Evolutionary conservation across 2,797 vertebrate species (phyloP), one percentile per base, ranked within the genome.

Genomic region (Myotis vivesi): DNA sequence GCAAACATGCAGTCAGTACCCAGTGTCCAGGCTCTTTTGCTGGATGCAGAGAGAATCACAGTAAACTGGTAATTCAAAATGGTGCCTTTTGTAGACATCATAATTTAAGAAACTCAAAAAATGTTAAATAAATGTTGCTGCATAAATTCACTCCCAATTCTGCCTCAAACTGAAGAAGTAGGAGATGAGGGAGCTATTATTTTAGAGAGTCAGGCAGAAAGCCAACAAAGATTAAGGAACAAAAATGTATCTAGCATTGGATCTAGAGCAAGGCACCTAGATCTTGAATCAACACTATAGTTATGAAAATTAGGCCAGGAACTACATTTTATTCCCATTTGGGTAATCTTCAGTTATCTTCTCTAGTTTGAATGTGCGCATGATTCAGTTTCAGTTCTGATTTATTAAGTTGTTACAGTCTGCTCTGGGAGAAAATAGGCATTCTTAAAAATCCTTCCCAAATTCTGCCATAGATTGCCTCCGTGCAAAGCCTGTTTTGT

Each of bases 361-460:
- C 38, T 49, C 46, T 57, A 87, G 8, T 38, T 80, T 68, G 41
- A 68, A 5, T 36, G 12, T 91, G 16, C 10, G 2, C 0, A 0
- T 80, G 66, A 89, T 82, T 96, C n/a, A 49, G 25, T 82, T 95
- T 91, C 30, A 84, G 20, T 1, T 49, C 51, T 75, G 28, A 66
- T 77, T 57, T 75, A 64, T 69, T 95, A 53, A 80, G 33, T 75
- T 69, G 79, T 83, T 87, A 33, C 51, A 73, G 1, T 66, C 73
- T 55, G 3, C 25, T 62, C 66, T 68, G 22, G 20, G 25, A 73
- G n/a, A 73, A 94, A 91, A 30, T 16, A 91, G 17, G 83, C 53
- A 94, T 49, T 97, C 7, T 36, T 75, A 51, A 79, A 95, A 95
- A 81, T 76, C 46, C 30, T 81, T 80, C 38, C 25, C 84, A 88